Base-by-base conservation (phyloP, 2,888 invertebrate genomes). In the Carpatolechia fugitivella region DNA sequence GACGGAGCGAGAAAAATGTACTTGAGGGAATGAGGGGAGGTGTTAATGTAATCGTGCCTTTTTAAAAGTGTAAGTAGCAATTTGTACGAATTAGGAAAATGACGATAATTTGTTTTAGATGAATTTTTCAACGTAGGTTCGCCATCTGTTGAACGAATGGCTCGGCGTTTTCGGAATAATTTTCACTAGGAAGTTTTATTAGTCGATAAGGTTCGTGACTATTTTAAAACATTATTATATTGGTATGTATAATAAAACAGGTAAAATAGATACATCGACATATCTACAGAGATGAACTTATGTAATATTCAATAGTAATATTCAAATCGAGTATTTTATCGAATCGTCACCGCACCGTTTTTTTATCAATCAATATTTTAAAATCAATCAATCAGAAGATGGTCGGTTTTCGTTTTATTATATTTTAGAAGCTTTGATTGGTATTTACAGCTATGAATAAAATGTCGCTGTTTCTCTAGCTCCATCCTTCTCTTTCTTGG, bases 1-100 rank as follows among this genome's bases (percentile, higher is more conserved):
- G 65, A 55, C 68, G 71, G 62, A 72, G 72, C 75, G 72, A 72
- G 79, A 82, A 81, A 81, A 81, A 80, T 82, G 78, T 70, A 66
- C 68, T 68, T 61, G 63, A 59, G 59, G 56, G 57, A 66, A 61
- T 61, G 66, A 67, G 78, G 79, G 80, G 78, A 73, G 70, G 78
- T 74, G 79, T 69, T 82, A 82, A 80, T 76, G 72, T 66, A 78
- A 82, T 81, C 73, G 67, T 49, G 61, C 65, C 51, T 69, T 69
- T 76, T 73, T 71, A 74, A 74, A 58, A 76, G 68, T 72, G 70
- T 72, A 71, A 70, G 67, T 62, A 64, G 69, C 78, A 78, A 80
- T 81, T 82, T 82, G 78, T 68, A 58, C 60, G 69, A 78, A 78
- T 80, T 82, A 76, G 68, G 60, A 62, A 62, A 66, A 59, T 56